Conservation (phyloP, 2,888 invertebrate genomes). For the Pyrrhia umbra region DNA sequence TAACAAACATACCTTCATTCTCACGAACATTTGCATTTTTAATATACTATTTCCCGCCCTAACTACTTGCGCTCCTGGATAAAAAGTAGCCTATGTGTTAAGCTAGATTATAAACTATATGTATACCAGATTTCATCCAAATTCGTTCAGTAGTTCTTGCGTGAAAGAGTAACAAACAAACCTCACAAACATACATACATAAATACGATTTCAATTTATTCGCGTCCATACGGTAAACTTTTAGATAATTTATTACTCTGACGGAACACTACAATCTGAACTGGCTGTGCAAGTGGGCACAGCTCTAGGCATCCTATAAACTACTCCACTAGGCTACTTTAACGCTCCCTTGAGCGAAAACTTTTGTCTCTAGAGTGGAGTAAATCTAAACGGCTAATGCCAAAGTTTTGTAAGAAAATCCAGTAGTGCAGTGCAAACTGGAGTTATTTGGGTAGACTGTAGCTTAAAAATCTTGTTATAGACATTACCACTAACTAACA, state of each 20-base stretch:
- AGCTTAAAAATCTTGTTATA: neutral
- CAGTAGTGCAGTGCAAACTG: slow-evolving; percentile 19
- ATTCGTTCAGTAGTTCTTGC: too few species aligned
- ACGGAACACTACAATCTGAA: slow-evolving; percentile 19
- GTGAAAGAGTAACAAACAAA: too few species aligned
- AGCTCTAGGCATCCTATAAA: slow-evolving; percentile 22
- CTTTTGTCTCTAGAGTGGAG: slow-evolving; percentile 30
- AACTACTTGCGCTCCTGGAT: too few species aligned
- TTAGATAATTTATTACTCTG: slow-evolving; percentile 44
- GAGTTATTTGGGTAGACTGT: slow-evolving; percentile 3
- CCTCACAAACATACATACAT: too few species aligned
- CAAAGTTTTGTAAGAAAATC: slow-evolving; percentile 23
- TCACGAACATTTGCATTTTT: too few species aligned
- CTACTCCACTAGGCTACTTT: neutral
- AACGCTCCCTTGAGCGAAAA: slow-evolving; percentile 29
- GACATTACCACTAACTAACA: too few species aligned
- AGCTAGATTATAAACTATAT: too few species aligned
- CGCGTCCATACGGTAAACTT: slow-evolving; percentile 19
- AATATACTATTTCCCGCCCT: too few species aligned
- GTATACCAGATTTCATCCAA: too few species aligned
- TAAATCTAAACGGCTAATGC: slow-evolving; percentile 33
- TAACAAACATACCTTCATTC: too few species aligned
- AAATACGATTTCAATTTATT: slow-evolving; percentile 8
- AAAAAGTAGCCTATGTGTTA: too few species aligned
- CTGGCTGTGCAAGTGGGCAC: slow-evolving; percentile 3